phyloP scores from a whole-genome alignment of 30 jellyfish, hydroid and myxozoan genomes.

The Nemopilema nomurai region DNA sequence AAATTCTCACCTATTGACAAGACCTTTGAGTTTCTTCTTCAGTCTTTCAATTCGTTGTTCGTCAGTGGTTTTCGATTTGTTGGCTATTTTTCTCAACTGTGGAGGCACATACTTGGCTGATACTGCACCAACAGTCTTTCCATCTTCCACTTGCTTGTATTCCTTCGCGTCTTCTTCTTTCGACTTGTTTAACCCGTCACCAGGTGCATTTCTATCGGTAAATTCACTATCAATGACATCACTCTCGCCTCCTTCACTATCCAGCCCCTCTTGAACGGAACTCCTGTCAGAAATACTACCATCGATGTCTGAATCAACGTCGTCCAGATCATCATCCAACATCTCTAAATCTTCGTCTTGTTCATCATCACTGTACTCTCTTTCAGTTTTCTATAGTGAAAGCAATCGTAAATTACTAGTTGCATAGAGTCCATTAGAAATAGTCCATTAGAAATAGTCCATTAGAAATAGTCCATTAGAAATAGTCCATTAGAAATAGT shows the following conservation, averaged over 20 bases:
- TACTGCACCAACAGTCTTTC: neutral
- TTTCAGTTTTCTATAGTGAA: too few relatives aligned
- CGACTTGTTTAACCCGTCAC: neutral
- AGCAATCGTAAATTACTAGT: too few relatives aligned
- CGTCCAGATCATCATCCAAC: constrained; percentile 24
- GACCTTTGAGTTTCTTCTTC: constrained; percentile 78
- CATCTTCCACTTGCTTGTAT: neutral
- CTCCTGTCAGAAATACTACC: constrained; percentile 10
- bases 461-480: too few relatives aligned
- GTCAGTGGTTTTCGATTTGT: constrained; percentile 17
- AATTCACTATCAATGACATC: neutral
- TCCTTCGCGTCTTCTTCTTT: neutral
- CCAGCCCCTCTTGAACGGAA: neutral
- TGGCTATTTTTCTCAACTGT: constrained; percentile 54
- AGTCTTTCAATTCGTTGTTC: constrained; percentile 53
- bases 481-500: too few relatives aligned
- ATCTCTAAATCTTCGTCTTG: constrained; percentile 16
- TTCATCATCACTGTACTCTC: neutral
- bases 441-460: too few relatives aligned
- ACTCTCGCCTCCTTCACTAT: neutral
- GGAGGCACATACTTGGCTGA: constrained; percentile 84
- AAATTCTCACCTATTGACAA: constrained; percentile 44
- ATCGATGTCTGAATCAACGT: constrained; percentile 8
- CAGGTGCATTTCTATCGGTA: neutral
- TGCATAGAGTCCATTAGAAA: too few relatives aligned